Evolutionary conservation across 2,888 invertebrate species (phyloP), one percentile per base, ranked within the genome.

Genomic region (Villa cingulata): DNA sequence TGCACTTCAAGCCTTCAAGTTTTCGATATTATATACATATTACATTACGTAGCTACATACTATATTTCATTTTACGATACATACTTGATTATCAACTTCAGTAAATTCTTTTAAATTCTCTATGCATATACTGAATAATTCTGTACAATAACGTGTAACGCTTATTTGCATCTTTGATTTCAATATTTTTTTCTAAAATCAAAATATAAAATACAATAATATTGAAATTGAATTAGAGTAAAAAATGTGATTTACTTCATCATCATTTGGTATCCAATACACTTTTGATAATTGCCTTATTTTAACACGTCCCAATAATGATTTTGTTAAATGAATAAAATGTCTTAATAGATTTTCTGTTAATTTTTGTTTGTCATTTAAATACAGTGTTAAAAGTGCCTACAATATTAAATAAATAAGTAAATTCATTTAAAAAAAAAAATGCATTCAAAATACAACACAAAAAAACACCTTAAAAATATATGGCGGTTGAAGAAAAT

Each of bases 401-500:
- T 46, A 14, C 12, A 39, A 37, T 37, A 27, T 4, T 19, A 20
- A 16, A 19, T n/a, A n/a, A n/a, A n/a, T n/a, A n/a, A n/a, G n/a
- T n/a, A n/a, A n/a, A n/a, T n/a, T n/a, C 23, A 6, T 23, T 23
- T 23, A 15, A n/a, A 15, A 20, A 38, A 16, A 23, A 40, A 32
- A 32, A 1, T 12, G 9, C 29, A 32, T 12, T 32, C 29, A 14
- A 32, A 9, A 32, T 12, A 32, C 12, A 4, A 12, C n/a, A 37
- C 4, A 37, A 37, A 16, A 9, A 40, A 32, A 15, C 29, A 53
- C 53, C 23, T 60, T 58, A 32, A 63, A 63, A n/a, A 67, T 57
- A 43, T 63, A 56, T 10, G 70, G 70, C 1, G 61, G 51, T 51
- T 70, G 70, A 1, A 69, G 53, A 20, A 68, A 57, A 48, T 63